phyloP scores from a whole-genome alignment of 2,888 invertebrate genomes.

The Drosophila mulleri region DNA sequence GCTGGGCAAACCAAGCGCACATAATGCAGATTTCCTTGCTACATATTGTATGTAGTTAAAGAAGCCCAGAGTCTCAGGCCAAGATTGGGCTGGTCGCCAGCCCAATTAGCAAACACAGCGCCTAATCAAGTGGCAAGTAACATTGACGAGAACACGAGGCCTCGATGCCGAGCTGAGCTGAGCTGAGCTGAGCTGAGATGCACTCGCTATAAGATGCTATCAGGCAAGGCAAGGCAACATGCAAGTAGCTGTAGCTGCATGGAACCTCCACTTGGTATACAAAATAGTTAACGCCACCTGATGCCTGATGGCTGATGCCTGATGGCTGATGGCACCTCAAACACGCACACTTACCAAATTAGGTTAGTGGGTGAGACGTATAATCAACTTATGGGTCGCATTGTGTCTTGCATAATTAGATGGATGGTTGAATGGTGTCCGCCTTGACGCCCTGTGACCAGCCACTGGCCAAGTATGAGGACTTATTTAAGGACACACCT shows the following conservation, averaged over 20 bases:
- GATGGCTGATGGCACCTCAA: conserved; percentile 27
- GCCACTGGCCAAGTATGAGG: conserved; percentile 47
- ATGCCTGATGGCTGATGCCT: conserved; percentile 15
- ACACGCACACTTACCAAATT: conserved; percentile 50
- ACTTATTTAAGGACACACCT: conserved; percentile 42
- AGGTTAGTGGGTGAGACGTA: conserved; percentile 78
- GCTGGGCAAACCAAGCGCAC: conserved; percentile 43
- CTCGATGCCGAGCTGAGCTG: conserved; percentile 45
- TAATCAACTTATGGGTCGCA: conserved; percentile 78
- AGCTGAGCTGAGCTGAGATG: conserved; percentile 51
- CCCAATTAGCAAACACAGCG: conserved; percentile 64
- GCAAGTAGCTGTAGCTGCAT: conserved; percentile 34
- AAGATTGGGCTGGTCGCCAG: conserved; percentile 21
- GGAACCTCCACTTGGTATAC: conserved; percentile 45
- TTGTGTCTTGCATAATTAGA: conserved; percentile 73
- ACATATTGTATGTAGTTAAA: background rate
- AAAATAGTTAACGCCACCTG: conserved; percentile 56
- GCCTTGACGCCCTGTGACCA: conserved; percentile 51
- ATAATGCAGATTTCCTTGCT: conserved; percentile 52
- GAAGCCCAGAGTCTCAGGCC: conserved; percentile 3
- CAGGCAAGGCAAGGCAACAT: conserved; percentile 56
- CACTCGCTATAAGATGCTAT: conserved; percentile 48
- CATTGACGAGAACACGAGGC: conserved; percentile 61
- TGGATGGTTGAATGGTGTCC: conserved; percentile 54
- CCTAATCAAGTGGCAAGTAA: conserved; percentile 78